Percentiles rank a stretch among this genome's conserved stretches.
Evolutionary conservation across 2,888 invertebrate species (phyloP).

Genomic region (Epinotia nisella): DNA sequence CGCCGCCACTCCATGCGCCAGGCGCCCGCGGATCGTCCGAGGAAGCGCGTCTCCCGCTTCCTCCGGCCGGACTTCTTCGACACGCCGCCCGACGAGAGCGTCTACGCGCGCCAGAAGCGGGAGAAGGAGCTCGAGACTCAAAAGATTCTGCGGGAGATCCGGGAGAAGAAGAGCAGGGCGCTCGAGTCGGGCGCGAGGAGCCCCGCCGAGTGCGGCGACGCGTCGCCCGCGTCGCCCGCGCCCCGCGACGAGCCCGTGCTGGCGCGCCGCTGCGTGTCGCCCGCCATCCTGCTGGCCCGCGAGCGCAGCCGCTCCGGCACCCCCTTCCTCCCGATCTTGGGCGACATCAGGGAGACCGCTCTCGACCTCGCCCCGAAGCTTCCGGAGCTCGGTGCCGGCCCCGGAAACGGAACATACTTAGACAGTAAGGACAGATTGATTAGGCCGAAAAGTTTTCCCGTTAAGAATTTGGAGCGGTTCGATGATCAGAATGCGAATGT

Average conservation of each 20-base stretch:
- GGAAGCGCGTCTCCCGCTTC: conserved; percentile 89
- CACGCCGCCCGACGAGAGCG: conserved; percentile 87
- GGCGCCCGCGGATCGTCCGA: conserved; percentile 69
- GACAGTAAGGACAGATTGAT: conserved; percentile 73
- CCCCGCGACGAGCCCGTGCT: conserved; percentile 60
- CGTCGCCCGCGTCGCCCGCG: conserved; percentile 52
- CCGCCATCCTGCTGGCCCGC: conserved; percentile 64
- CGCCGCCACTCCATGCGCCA: conserved; percentile 68
- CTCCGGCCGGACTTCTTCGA: conserved; percentile 92
- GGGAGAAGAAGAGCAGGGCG: conserved; percentile 84
- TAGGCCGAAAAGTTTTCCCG: conserved; percentile 86
- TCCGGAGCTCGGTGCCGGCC: conserved; percentile 51
- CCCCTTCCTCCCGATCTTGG: conserved; percentile 80
- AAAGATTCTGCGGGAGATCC: conserved; percentile 87
- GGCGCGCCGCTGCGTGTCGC: conserved; percentile 71
- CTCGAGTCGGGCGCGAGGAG: conserved; percentile 64
- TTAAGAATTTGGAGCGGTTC: conserved; percentile 68
- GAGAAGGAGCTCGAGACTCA: conserved; percentile 89
- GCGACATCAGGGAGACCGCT: conserved; percentile 78
- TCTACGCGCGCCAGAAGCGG: conserved; percentile 85
- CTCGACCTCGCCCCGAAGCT: conserved; percentile 59
- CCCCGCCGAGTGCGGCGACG: conserved; percentile 59
- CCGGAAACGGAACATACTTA: conserved; percentile 57
- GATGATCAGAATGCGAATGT: conserved; percentile 60
- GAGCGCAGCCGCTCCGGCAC: conserved; percentile 80